A percentile compares a stretch with the other conserved stretches of the same genome.
Conservation (phyloP, 2,113 vertebrate species). For the Myrmophylax atrothorax region DNA sequence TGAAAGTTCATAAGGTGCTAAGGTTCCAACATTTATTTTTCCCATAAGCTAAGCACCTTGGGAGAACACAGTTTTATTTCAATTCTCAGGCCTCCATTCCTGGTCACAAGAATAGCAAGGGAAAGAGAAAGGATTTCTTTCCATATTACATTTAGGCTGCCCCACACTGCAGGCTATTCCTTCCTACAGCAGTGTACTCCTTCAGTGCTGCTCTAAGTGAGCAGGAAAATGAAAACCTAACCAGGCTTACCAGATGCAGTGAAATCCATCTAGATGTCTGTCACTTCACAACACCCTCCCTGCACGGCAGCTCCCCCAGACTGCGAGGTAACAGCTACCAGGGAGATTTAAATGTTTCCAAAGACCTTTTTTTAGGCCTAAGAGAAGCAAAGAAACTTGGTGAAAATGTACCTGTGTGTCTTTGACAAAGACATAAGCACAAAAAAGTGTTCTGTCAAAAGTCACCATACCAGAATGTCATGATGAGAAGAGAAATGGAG, state of each 20-base stretch:
- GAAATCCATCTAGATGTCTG: neutral
- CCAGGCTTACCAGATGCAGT: neutral
- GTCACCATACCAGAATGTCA: neutral
- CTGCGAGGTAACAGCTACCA: neutral
- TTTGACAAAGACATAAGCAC: neutral
- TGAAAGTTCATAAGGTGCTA: neutral
- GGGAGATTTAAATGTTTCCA: neutral
- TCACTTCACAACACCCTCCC: neutral
- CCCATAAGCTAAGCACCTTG: neutral
- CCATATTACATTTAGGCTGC: neutral
- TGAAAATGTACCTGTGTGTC: neutral
- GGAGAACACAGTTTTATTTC: neutral
- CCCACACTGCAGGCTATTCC: neutral
- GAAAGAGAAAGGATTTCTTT: neutral
- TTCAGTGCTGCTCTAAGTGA: neutral
- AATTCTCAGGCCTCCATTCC: neutral
- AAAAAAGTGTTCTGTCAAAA: neutral
- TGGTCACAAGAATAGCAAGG: neutral
- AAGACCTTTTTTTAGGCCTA: neutral
- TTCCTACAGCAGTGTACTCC: neutral
- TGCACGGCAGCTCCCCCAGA: neutral
- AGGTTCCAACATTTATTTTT: accelerated
- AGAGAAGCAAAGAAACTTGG: neutral
- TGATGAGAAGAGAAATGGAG: neutral
- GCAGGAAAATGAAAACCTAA: neutral